Percentiles rank a stretch among this genome's conserved stretches.
Evolutionary conservation across 1,140 invertebrate species (phyloP).

Genomic region (Phortica variegata): DNA sequence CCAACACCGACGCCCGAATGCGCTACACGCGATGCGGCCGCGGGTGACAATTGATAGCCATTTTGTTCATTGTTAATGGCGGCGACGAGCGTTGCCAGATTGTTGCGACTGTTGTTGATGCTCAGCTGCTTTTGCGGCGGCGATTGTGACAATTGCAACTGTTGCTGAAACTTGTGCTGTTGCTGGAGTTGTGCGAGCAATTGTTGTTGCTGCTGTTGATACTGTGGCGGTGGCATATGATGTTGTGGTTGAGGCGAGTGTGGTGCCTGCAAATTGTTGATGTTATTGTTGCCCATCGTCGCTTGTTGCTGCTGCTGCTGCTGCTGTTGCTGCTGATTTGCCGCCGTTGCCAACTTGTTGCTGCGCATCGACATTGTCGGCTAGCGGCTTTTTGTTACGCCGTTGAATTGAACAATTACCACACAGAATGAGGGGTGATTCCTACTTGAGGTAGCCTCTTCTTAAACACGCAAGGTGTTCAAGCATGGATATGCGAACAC

Average conservation of each 20-base stretch:
- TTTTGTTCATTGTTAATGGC: conserved; percentile 48
- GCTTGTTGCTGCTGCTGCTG: conserved; percentile 15
- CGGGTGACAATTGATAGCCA: conserved; percentile 40
- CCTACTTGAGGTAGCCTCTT: no score
- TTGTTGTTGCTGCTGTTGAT: conserved; percentile 54
- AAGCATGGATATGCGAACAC: no score
- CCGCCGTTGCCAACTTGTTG: conserved; percentile 45
- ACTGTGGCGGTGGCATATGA: conserved; percentile 27
- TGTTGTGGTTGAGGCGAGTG: conserved; percentile 17
- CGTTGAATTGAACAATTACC: background rate
- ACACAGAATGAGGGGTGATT: conserved; percentile 1
- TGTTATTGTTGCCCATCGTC: conserved; percentile 10
- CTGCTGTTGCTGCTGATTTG: conserved; percentile 24
- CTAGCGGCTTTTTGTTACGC: no score
- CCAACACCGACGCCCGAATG: conserved; percentile 20
- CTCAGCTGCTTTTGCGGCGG: conserved; percentile 16
- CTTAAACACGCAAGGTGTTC: no score
- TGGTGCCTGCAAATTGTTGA: background rate
- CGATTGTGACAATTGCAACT: conserved; percentile 16
- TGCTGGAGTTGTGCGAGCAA: conserved; percentile 48
- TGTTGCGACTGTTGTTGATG: conserved; percentile 46
- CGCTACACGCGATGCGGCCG: conserved; percentile 38
- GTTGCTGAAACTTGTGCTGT: conserved; percentile 11
- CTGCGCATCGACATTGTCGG: conserved; percentile 47
- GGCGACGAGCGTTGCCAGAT: conserved; percentile 48